phyloP scores from a whole-genome alignment of 2,797 vertebrate species.

The Dicrostonyx torquatus region DNA sequence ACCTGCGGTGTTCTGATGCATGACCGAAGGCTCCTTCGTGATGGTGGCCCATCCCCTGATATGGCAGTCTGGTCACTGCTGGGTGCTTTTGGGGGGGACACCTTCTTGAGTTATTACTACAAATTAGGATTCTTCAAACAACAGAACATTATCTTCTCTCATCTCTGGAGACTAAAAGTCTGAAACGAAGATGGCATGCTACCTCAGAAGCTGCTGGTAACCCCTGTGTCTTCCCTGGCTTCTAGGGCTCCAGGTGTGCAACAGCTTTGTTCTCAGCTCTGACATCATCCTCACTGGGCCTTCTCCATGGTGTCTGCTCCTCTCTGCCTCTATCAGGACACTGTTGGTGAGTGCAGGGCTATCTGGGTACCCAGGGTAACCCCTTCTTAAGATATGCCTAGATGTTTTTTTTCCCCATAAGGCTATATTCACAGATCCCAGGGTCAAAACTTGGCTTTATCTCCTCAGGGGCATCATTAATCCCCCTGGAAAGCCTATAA shows the following conservation, averaged over 20 bases:
- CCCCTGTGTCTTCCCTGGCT: background rate
- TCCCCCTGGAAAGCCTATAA: background rate
- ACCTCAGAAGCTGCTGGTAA: background rate
- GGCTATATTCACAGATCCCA: background rate
- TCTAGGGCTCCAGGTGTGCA: background rate
- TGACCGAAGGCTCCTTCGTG: background rate
- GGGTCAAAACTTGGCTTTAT: background rate
- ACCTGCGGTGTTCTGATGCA: background rate
- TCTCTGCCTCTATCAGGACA: background rate
- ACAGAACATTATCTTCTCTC: background rate
- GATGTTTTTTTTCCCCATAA: background rate
- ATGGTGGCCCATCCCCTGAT: background rate
- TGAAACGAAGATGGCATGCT: background rate
- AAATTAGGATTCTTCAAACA: background rate
- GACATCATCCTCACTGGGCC: accelerated
- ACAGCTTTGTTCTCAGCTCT: background rate
- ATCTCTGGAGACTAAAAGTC: background rate
- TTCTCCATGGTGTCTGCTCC: background rate
- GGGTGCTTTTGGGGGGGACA: background rate
- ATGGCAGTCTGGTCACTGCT: background rate
- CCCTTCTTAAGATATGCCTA: background rate
- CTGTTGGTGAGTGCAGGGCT: background rate
- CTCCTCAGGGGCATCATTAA: background rate
- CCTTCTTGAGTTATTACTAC: background rate
- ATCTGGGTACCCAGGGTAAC: background rate